Conservation (phyloP, 2,888 invertebrate species). For the Timema cristinae region DNA sequence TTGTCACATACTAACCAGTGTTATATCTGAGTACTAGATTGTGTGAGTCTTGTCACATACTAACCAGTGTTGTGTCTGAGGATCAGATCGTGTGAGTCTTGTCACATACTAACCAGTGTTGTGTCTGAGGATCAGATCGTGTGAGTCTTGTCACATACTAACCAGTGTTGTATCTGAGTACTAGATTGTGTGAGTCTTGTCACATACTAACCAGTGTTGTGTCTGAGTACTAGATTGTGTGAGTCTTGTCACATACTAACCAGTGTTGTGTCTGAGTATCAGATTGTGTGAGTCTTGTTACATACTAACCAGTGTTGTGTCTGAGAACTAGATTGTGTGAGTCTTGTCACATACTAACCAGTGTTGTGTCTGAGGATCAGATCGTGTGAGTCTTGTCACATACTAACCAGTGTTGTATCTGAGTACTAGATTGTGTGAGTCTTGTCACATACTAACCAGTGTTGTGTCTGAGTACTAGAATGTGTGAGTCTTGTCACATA, state of each 20-base stretch:
- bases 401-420: constrained; percentile 56
- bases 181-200: constrained; percentile 38
- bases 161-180: constrained; percentile 59
- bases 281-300: constrained; percentile 37
- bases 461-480: constrained; percentile 50
- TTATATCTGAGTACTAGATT: constrained; percentile 54
- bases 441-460: constrained; percentile 46
- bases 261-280: constrained; percentile 58
- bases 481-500: too few relatives aligned
- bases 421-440: constrained; percentile 45
- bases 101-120: constrained; percentile 50
- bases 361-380: constrained; percentile 57
- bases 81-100: constrained; percentile 40
- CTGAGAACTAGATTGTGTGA: constrained; percentile 48
- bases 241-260: constrained; percentile 37
- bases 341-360: constrained; percentile 40
- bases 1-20: constrained; percentile 47
- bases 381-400: constrained; percentile 35
- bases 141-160: constrained; percentile 21
- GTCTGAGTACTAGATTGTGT: constrained; percentile 50
- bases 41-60: constrained; percentile 27
- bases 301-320: constrained; percentile 53
- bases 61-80: constrained; percentile 59
- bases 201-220: constrained; percentile 52
- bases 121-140: constrained; percentile 52